A percentile compares a stretch with the other conserved stretches of the same genome.
Evolutionary conservation across 2,113 vertebrate species (phyloP).

Genomic region (Dendrocopos noguchii): DNA sequence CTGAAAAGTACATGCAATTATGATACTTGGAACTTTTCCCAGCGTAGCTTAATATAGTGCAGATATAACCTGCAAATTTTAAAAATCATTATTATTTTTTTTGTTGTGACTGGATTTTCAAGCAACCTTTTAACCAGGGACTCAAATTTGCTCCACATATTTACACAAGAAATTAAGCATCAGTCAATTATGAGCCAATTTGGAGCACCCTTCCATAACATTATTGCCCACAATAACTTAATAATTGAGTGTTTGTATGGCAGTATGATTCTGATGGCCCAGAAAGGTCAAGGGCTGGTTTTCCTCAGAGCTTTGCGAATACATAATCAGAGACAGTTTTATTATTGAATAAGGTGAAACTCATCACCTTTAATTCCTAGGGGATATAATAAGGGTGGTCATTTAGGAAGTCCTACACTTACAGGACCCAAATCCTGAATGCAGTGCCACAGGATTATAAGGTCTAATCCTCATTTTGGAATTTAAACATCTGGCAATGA

Average conservation of each 20-base stretch:
- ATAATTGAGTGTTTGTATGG: neutral
- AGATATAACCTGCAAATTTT: neutral
- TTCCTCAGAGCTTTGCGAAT: neutral
- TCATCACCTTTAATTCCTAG: neutral
- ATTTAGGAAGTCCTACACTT: neutral
- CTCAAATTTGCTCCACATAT: neutral
- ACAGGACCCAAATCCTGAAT: neutral
- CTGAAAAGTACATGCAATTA: neutral
- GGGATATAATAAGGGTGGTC: neutral
- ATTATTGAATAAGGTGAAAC: neutral
- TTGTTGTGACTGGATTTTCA: neutral
- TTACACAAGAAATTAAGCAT: neutral
- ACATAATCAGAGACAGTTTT: neutral
- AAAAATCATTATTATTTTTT: neutral
- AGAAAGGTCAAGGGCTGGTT: neutral
- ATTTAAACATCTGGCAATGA: neutral
- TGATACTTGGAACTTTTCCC: neutral
- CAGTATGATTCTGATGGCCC: neutral
- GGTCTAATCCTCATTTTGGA: neutral
- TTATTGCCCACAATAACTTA: neutral
- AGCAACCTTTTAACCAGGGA: neutral
- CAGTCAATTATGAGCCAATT: neutral
- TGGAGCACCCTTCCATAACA: neutral
- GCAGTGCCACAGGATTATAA: accelerated
- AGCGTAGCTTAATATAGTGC: neutral